Evolutionary conservation across 1,140 invertebrate genomes (phyloP), one percentile per base, ranked within the genome.

Genomic region (Contarinia nasturtii): DNA sequence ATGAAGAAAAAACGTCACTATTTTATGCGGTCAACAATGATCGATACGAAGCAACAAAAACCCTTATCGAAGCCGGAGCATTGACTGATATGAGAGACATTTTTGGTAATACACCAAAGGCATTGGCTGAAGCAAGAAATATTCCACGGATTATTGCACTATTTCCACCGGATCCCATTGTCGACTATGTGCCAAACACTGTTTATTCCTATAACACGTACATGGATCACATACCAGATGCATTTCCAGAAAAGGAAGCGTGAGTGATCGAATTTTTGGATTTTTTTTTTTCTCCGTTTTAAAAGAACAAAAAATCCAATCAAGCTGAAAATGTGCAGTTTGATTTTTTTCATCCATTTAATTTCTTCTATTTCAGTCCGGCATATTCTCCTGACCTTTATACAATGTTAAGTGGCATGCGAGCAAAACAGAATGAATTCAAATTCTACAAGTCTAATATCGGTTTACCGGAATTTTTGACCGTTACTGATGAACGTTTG

Each of bases 11-110:
- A 57, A 67, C 60, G 11, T 7, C 63, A 7, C 54, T 71, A 38
- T 70, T 70, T 48, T 64, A 67, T 60, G 69, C 69, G n/a, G 62
- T 71, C 3, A 58, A 65, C 43, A 52, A 56, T 17, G 66, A 67
- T 49, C 57, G 61, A 34, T 33, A 50, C 1, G 56, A 67, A 8
- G 53, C 68, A 36, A 66, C 69, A 10, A 55, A 66, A 52, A 48
- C 61, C 20, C 53, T 72, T 22, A 40, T 69, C 5, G 57, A 66
- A 10, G 53, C 56, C 4, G 64, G 61, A 8, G 59, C 64, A 3
- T 53, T 63, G 52, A 48, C 54, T 27, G 54, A 50, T 21, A 52
- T 61, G 43, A 46, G 54, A 17, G 69, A 72, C 54, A 52, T 55
- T 12, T 60, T 66, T 41, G 66, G 65, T 1, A 63, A 65, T 46